Conservation (phyloP, 1,140 invertebrate species). For the Bilobella aurantiaca region DNA sequence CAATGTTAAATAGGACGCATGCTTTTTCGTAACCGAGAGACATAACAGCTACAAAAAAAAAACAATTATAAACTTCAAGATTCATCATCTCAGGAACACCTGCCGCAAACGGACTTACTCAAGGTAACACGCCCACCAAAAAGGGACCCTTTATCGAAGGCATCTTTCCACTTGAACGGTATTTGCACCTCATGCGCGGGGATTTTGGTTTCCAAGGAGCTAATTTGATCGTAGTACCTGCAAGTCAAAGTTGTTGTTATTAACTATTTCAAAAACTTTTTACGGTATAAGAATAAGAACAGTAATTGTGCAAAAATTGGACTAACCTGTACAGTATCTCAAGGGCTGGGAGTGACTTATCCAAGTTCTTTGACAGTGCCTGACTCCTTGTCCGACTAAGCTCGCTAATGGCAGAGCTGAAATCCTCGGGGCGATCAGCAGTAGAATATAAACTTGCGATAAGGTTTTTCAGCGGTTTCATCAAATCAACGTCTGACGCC, state of each 20-base stretch:
- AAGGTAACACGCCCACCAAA: slow-evolving; percentile 86
- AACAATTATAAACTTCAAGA: neutral
- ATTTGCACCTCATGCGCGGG: slow-evolving; percentile 81
- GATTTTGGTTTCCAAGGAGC: slow-evolving; percentile 82
- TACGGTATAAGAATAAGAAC: neutral
- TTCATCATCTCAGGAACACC: slow-evolving; percentile 10
- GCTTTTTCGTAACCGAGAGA: slow-evolving; percentile 85
- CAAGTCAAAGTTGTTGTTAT: slow-evolving; percentile 16
- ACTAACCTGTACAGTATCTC: slow-evolving; percentile 83
- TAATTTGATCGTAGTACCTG: slow-evolving; percentile 95
- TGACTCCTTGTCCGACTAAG: slow-evolving; percentile 76
- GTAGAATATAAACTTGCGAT: slow-evolving; percentile 77
- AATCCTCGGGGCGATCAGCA: slow-evolving; percentile 63
- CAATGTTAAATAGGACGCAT: slow-evolving; percentile 95
- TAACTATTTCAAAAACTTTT: slow-evolving; percentile 1
- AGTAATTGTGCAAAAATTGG: neutral
- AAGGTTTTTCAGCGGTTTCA: slow-evolving; percentile 85
- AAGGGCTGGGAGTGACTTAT: slow-evolving; percentile 84
- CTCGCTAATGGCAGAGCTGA: slow-evolving; percentile 71
- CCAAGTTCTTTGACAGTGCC: slow-evolving; percentile 82
- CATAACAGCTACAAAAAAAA: slow-evolving; percentile 54
- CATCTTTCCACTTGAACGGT: slow-evolving; percentile 99
- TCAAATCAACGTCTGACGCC: slow-evolving; percentile 84
- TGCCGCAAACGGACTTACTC: too few species aligned
- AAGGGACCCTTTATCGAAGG: slow-evolving; percentile 89